Conservation (phyloP, 1,140 invertebrate species). For the Anagrus nilaparvatae region DNA sequence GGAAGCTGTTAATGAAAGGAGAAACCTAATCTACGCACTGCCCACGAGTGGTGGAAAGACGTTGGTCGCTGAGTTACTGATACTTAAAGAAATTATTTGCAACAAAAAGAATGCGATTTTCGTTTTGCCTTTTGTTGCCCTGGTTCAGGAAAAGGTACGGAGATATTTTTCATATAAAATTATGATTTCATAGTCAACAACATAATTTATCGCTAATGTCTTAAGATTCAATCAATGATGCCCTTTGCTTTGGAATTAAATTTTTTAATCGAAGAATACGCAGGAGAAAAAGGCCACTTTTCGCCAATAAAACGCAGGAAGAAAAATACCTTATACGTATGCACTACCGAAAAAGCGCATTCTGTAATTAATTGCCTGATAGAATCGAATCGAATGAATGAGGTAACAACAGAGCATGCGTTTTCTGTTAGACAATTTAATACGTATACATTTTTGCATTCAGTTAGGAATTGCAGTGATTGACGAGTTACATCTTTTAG, state of each 20-base stretch:
- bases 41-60: slow-evolving; percentile 96
- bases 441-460: slow-evolving; percentile 10
- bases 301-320: slow-evolving; percentile 70
- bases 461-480: slow-evolving; percentile 63
- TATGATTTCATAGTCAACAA: slow-evolving; percentile 11
- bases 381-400: slow-evolving; percentile 60
- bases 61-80: slow-evolving; percentile 89
- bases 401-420: slow-evolving; percentile 36
- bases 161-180: slow-evolving; percentile 3
- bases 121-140: slow-evolving; percentile 86
- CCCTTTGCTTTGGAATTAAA: slow-evolving; percentile 77
- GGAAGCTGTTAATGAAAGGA: slow-evolving; percentile 52
- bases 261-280: slow-evolving; percentile 93
- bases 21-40: slow-evolving; percentile 84
- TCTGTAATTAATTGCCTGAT: slow-evolving; percentile 79
- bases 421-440: no score
- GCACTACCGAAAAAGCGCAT: slow-evolving; percentile 90
- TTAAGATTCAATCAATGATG: slow-evolving; percentile 67
- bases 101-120: slow-evolving; percentile 77
- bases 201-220: slow-evolving; percentile 10
- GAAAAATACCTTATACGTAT: slow-evolving; percentile 76
- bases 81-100: slow-evolving; percentile 73
- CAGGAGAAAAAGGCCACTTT: slow-evolving; percentile 74
- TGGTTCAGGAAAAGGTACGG: slow-evolving; percentile 88
- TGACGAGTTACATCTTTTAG: slow-evolving; percentile 92